Evolutionary conservation across 2,113 vertebrate genomes (phyloP).

Genomic region (Malurus elegans): DNA sequence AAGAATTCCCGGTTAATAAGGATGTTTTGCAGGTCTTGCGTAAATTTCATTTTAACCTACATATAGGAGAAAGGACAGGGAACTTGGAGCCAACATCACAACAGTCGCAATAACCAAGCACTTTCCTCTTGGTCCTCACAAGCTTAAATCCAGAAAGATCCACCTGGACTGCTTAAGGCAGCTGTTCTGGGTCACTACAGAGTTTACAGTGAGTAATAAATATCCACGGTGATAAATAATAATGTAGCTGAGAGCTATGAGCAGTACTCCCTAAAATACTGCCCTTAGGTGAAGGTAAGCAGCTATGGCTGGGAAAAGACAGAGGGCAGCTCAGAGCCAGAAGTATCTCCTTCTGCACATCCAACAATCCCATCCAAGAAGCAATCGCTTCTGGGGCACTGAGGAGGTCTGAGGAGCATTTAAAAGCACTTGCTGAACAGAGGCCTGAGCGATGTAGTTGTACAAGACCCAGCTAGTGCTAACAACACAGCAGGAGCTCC

Average conservation of each 20-base stretch:
- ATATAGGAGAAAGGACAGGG: neutral
- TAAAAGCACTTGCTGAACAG: neutral
- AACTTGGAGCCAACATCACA: neutral
- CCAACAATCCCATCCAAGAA: neutral
- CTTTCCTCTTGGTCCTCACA: neutral
- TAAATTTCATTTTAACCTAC: neutral
- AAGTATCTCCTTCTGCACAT: neutral
- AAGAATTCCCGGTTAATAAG: neutral
- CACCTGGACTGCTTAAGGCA: neutral
- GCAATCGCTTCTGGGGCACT: fast-evolving
- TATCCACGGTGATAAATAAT: neutral
- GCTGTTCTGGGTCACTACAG: neutral
- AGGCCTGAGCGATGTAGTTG: fast-evolving
- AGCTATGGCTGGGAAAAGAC: neutral
- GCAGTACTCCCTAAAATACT: neutral
- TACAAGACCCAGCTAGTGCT: neutral
- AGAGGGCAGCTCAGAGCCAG: neutral
- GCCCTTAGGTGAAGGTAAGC: neutral
- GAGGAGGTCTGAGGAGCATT: neutral
- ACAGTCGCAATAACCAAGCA: neutral
- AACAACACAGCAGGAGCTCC: neutral
- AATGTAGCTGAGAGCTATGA: neutral
- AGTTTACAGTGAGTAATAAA: neutral
- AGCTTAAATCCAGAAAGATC: neutral
- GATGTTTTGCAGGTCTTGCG: neutral